These are phyloP conservation scores for Champsocephalus gunnari DNA, from an alignment of 2,797 vertebrate genomes.

Conservation along the genomic window DNA sequence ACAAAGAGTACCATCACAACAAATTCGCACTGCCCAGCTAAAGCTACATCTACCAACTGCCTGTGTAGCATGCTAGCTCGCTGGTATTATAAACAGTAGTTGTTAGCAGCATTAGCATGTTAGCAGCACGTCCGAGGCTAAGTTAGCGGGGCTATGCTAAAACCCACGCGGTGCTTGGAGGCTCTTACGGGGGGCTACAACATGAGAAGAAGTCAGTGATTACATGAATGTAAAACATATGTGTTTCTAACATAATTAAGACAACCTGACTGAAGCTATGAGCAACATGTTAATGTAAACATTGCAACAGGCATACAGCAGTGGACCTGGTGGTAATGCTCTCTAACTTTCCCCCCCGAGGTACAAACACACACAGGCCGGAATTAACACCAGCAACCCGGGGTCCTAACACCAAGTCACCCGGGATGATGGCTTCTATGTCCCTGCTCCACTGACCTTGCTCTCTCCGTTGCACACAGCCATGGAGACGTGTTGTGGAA, in stretches of 20 bases:
- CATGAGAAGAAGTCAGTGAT: neutral
- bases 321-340: conserved; percentile 45
- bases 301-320: conserved; percentile 72
- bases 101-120: conserved; percentile 59
- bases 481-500: conserved; percentile 86
- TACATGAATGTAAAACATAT: neutral
- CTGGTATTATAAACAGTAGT: conserved; percentile 28
- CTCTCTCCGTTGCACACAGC: conserved; percentile 97
- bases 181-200: conserved; percentile 3
- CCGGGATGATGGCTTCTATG: neutral
- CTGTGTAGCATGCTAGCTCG: conserved; percentile 54
- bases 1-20: neutral
- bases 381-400: conserved; percentile 39
- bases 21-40: conserved; percentile 30
- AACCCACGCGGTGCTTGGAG: conserved; percentile 77
- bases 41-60: conserved; percentile 34
- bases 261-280: neutral
- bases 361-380: conserved; percentile 80
- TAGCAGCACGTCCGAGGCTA: conserved; percentile 61
- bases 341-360: conserved; percentile 73
- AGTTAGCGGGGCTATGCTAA: conserved; percentile 77
- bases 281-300: conserved; percentile 63
- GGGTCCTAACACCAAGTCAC: conserved; percentile 39
- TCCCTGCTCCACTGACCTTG: conserved; percentile 90
- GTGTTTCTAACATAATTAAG: neutral